Percentiles rank a stretch among this genome's conserved stretches.
Conservation (phyloP, 2,888 invertebrate species). For the Heteromyza rotundicornis region DNA sequence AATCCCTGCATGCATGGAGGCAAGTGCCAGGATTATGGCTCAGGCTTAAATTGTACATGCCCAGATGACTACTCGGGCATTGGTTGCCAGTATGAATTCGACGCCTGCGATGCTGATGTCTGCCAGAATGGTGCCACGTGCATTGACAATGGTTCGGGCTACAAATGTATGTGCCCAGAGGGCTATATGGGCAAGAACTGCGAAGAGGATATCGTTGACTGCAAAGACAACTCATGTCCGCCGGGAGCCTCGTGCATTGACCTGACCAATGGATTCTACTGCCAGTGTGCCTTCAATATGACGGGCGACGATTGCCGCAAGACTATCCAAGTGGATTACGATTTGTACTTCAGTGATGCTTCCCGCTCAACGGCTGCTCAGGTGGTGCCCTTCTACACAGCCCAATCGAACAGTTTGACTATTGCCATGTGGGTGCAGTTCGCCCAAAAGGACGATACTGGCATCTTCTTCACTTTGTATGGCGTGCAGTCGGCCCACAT, state of each 20-base stretch:
- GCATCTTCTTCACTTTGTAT: constrained; percentile 92
- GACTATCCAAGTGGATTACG: constrained; percentile 98
- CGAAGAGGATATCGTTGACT: constrained; percentile 88
- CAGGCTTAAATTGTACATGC: constrained; percentile 93
- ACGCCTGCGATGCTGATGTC: constrained; percentile 87
- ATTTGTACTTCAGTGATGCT: constrained; percentile 92
- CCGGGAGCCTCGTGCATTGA: constrained; percentile 93
- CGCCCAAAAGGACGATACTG: constrained; percentile 87
- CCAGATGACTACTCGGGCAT: constrained; percentile 84
- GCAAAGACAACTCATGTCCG: constrained; percentile 92
- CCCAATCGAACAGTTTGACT: constrained; percentile 79
- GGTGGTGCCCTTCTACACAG: constrained; percentile 87
- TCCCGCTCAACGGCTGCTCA: constrained; percentile 90
- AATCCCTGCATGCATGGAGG: constrained; percentile 94
- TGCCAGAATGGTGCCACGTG: constrained; percentile 95
- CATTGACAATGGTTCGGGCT: constrained; percentile 82
- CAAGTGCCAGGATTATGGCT: constrained; percentile 94
- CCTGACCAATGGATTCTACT: constrained; percentile 88
- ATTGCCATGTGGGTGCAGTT: constrained; percentile 97
- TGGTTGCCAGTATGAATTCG: constrained; percentile 93
- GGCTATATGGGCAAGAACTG: constrained; percentile 84
- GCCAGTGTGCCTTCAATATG: constrained; percentile 95
- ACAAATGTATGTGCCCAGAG: constrained; percentile 84
- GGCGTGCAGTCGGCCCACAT: constrained; percentile 84
- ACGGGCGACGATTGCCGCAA: constrained; percentile 97